Evolutionary conservation across 2,797 vertebrate genomes (phyloP), one percentile per base, ranked within the genome.

Genomic region (Pseudomugil tenellus): DNA sequence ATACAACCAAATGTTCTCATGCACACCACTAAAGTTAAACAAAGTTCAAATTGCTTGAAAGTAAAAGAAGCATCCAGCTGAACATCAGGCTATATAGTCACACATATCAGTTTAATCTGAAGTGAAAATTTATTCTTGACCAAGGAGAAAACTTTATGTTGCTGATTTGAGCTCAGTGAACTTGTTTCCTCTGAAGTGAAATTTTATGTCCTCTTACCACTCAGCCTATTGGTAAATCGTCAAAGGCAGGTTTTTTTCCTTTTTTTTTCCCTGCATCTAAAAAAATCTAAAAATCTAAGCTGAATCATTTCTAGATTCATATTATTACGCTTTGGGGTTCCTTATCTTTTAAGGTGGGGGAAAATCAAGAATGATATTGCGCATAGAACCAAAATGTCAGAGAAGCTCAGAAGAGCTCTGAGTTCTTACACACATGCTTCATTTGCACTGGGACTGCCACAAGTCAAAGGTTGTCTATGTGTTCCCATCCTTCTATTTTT

Each of bases 401-500:
- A 35, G 6, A n/a, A 12, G n/a, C 7, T 14, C 4, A 23, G 1
- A 23, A 23, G 21, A 48, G 2, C 46, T 48, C n/a, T 11, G 21
- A 48, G 3, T 4, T 9, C 46, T 46, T 17, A 46, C 9, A 35
- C 31, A 23, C 23, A n/a, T 19, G 5, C n/a, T 35, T 11, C 35
- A 62, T 48, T 35, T 13, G 3, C 59, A 62, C 6, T 17, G 21
- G 29, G 39, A 59, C 37, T 12, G 16, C 9, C 14, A 52, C 31
- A 37, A 37, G 32, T 52, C 23, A 51, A 34, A 51, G 21, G 19
- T 48, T 61, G 28, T 9, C 43, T 32, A 13, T 31, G 43, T 8
- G 41, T 31, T 61, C 31, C 23, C 23, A 39, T 53, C 23, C 48
- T 21, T 39, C 23, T 63, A 39, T 53, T 39, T 63, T 63, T 53